These are phyloP conservation scores for Brassicogethes aeneus DNA, from an alignment of 2,888 invertebrate genomes.

Conservation along the genomic window DNA sequence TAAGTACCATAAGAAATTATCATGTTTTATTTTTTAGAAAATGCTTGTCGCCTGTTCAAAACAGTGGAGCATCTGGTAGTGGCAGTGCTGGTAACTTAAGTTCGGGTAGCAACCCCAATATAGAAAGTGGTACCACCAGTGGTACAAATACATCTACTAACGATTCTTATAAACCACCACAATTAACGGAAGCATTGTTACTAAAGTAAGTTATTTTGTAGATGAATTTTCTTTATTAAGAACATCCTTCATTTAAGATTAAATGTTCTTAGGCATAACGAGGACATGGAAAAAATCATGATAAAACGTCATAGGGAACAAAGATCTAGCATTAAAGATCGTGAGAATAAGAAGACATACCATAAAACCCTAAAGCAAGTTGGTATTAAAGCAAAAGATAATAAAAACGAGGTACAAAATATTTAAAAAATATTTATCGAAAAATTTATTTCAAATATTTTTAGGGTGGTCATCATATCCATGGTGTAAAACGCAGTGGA, in stretches of 20 bases:
- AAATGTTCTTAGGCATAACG: slow-evolving; percentile 55
- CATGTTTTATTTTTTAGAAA: slow-evolving; percentile 37
- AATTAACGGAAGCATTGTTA: slow-evolving; percentile 52
- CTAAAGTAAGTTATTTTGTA: slow-evolving; percentile 36
- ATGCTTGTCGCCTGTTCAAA: slow-evolving; percentile 43
- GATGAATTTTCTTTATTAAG: neutral
- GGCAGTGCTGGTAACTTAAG: slow-evolving; percentile 53
- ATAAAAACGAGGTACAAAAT: slow-evolving; percentile 26
- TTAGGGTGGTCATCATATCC: slow-evolving; percentile 26
- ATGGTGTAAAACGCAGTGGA: slow-evolving; percentile 54
- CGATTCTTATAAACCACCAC: slow-evolving; percentile 43
- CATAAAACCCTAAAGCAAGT: slow-evolving; percentile 24
- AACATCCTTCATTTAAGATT: slow-evolving; percentile 1
- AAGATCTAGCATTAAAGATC: slow-evolving; percentile 44
- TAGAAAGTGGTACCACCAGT: slow-evolving; percentile 46
- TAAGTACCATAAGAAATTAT: no score
- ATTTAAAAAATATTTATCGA: no score
- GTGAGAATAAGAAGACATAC: slow-evolving; percentile 30
- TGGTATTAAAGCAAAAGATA: slow-evolving; percentile 18
- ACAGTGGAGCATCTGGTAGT: slow-evolving; percentile 48
- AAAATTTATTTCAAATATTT: no score
- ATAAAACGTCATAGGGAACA: slow-evolving; percentile 59
- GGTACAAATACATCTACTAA: slow-evolving; percentile 38
- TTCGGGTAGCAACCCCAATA: slow-evolving; percentile 48
- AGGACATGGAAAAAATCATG: slow-evolving; percentile 74